Evolutionary conservation across 2,888 invertebrate species (phyloP).

Genomic region (Apomyelois bistriatella): DNA sequence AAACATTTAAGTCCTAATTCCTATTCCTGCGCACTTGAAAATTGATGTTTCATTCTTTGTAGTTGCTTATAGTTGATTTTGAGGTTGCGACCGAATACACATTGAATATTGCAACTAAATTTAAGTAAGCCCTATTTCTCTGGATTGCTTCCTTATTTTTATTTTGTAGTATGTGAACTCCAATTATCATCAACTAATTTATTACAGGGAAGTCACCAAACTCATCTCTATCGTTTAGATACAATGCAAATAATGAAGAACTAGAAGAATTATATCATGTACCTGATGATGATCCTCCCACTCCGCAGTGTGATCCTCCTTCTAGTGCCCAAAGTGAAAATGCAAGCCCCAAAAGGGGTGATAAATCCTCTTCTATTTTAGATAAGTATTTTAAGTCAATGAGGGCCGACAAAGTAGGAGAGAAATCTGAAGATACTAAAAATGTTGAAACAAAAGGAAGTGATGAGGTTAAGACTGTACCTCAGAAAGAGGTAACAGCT

Average conservation of each 20-base stretch:
- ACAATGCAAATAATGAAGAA: conserved; percentile 88
- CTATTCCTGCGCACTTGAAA: conserved; percentile 24
- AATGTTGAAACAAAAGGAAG: conserved; percentile 38
- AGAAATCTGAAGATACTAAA: conserved; percentile 56
- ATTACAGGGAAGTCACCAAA: conserved; percentile 68
- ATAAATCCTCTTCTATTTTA: conserved; percentile 66
- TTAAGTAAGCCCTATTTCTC: conserved; percentile 8
- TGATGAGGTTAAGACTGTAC: conserved; percentile 41
- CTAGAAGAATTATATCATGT: conserved; percentile 83
- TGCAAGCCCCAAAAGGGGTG: conserved; percentile 66
- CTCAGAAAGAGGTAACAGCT: conserved; percentile 58
- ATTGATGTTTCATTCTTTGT: conserved; percentile 22
- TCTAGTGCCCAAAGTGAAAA: conserved; percentile 53
- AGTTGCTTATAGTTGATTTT: conserved; percentile 17
- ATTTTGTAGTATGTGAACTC: conserved; percentile 6
- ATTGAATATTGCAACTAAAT: conserved; percentile 19
- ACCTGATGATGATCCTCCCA: conserved; percentile 80
- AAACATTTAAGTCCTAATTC: conserved; percentile 24
- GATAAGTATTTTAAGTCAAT: conserved; percentile 76
- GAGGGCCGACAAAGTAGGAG: conserved; percentile 49
- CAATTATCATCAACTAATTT: conserved; percentile 12
- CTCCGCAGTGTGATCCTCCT: conserved; percentile 67
- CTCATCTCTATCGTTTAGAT: conserved; percentile 82
- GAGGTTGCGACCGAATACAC: conserved; percentile 11
- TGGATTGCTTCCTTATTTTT: not conserved